Evolutionary conservation across 1,140 invertebrate species (phyloP).

Genomic region (Andrena cerasifolii): DNA sequence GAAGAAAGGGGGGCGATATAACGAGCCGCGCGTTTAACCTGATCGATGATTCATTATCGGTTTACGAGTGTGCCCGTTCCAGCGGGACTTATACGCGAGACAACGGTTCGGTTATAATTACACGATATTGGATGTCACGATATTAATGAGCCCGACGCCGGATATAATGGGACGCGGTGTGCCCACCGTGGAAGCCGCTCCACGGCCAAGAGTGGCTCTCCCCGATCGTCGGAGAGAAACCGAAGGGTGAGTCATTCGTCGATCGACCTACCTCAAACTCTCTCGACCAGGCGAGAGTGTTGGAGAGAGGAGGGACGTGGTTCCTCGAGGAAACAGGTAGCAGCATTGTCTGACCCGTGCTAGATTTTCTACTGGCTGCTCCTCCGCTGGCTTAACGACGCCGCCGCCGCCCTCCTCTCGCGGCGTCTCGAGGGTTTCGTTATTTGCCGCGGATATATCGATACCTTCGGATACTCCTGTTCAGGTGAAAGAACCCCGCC

Average conservation of each 20-base stretch:
- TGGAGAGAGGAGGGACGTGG: not conserved
- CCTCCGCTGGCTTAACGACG: too few species aligned
- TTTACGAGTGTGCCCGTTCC: constrained; percentile 15
- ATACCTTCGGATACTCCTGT: too few species aligned
- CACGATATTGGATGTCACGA: constrained; percentile 66
- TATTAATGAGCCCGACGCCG: constrained; percentile 60
- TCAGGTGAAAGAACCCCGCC: too few species aligned
- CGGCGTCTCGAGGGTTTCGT: too few species aligned
- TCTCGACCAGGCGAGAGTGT: constrained; percentile 37
- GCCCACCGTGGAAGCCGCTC: constrained; percentile 63
- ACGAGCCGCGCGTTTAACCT: constrained; percentile 30
- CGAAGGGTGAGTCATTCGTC: constrained; percentile 63
- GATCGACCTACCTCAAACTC: constrained; percentile 69
- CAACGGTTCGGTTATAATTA: constrained; percentile 63
- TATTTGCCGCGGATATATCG: too few species aligned
- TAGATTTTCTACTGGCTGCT: constrained; percentile 10
- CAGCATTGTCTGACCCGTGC: constrained; percentile 16
- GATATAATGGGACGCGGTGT: constrained; percentile 59
- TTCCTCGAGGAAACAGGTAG: constrained; percentile 22
- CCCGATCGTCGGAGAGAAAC: constrained; percentile 50
- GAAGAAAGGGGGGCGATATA: constrained; percentile 24
- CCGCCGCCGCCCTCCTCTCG: too few species aligned
- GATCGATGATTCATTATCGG: constrained; percentile 60
- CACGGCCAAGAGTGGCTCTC: constrained; percentile 47
- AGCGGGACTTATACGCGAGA: constrained; percentile 49